These are phyloP conservation scores for Muscicapa striata DNA, from an alignment of 2,797 vertebrate genomes.

Conservation along the genomic window DNA sequence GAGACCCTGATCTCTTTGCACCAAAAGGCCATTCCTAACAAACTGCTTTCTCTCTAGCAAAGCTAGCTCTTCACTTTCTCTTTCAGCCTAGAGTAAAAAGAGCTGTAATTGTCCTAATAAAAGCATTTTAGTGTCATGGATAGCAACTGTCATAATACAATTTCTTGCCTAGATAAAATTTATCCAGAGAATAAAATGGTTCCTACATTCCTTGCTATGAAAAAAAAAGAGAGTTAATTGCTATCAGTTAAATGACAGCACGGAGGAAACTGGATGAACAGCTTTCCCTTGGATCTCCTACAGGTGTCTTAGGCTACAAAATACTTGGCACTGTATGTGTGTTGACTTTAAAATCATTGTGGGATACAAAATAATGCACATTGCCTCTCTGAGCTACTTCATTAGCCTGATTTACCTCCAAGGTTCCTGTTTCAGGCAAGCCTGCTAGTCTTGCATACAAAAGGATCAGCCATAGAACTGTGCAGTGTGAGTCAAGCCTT, in stretches of 20 bases:
- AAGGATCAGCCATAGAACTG: slow-evolving; percentile 32
- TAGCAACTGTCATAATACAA: slow-evolving; percentile 67
- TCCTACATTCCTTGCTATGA: slow-evolving; percentile 6
- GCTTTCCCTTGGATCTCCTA: slow-evolving; percentile 48
- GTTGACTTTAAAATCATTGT: slow-evolving; percentile 66
- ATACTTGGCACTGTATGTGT: slow-evolving; percentile 2
- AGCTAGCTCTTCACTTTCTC: slow-evolving; percentile 28
- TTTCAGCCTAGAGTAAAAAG: slow-evolving; percentile 58
- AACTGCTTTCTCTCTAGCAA: slow-evolving; percentile 43
- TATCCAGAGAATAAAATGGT: slow-evolving; percentile 55
- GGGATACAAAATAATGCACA: slow-evolving; percentile 47
- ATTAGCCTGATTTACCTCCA: slow-evolving; percentile 73
- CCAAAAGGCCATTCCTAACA: slow-evolving; percentile 61
- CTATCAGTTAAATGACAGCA: slow-evolving; percentile 37
- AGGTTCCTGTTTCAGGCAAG: slow-evolving; percentile 57
- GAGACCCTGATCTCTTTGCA: slow-evolving; percentile 60
- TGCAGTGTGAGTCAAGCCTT: not conserved
- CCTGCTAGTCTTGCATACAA: slow-evolving; percentile 52
- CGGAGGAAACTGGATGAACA: not conserved
- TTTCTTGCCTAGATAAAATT: slow-evolving; percentile 65
- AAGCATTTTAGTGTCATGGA: slow-evolving; percentile 52
- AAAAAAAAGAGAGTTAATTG: slow-evolving; percentile 31
- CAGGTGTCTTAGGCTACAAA: slow-evolving; percentile 39
- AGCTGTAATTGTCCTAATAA: slow-evolving; percentile 69
- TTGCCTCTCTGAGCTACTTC: slow-evolving; percentile 58